These are phyloP conservation scores for Sycophaga agraensis DNA, from an alignment of 1,140 invertebrate species.

Conservation along the genomic window DNA sequence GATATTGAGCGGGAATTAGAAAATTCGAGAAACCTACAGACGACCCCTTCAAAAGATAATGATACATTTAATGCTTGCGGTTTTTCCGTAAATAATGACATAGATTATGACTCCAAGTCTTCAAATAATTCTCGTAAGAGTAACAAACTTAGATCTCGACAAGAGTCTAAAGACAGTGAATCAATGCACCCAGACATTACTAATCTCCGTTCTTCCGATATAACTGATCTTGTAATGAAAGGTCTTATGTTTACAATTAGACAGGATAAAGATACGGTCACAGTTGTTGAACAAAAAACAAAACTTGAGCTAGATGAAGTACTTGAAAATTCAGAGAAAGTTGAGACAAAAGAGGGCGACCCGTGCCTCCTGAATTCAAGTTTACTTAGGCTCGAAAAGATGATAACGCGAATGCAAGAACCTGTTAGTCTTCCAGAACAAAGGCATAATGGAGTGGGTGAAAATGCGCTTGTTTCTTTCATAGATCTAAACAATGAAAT, in stretches of 20 bases:
- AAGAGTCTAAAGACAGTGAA: constrained; percentile 10
- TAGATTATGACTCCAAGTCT: neutral
- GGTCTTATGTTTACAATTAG: constrained; percentile 54
- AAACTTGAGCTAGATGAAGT: constrained; percentile 53
- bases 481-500: neutral
- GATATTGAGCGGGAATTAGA: constrained; percentile 43
- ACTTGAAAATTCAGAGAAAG: constrained; percentile 53
- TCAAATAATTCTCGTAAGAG: constrained; percentile 1
- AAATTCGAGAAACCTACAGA: constrained; percentile 22
- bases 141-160: neutral
- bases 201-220: constrained; percentile 44
- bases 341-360: constrained; percentile 49
- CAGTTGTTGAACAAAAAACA: constrained; percentile 52
- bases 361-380: constrained; percentile 52
- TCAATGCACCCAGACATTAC: constrained; percentile 25
- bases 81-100: neutral
- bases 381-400: constrained; percentile 48
- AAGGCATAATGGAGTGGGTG: neutral
- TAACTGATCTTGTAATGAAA: constrained; percentile 55
- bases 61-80: neutral
- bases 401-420: constrained; percentile 50
- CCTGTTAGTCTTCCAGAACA: constrained; percentile 18
- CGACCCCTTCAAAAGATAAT: constrained; percentile 17
- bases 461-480: constrained; percentile 12
- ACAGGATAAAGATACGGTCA: constrained; percentile 48